phyloP scores from a whole-genome alignment of 2,797 vertebrate species.

The Acanthurus lineatus region DNA sequence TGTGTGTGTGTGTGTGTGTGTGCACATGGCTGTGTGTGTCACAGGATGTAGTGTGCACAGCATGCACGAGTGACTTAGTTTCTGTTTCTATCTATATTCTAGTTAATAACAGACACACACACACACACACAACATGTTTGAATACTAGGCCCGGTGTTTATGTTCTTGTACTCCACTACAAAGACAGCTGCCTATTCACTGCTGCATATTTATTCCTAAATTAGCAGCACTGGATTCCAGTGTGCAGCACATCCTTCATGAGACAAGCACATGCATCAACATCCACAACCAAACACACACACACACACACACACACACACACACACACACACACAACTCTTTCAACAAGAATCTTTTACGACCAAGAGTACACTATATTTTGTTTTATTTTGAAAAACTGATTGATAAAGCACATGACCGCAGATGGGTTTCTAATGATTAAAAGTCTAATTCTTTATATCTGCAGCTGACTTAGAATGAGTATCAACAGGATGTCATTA shows the following conservation, averaged over 20 bases:
- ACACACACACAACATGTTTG: too few relatives aligned
- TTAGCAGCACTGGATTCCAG: slow-evolving; percentile 76
- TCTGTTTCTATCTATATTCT: slow-evolving; percentile 27
- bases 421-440: neutral
- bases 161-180: slow-evolving; percentile 63
- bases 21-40: too few relatives aligned
- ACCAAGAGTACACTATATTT: neutral
- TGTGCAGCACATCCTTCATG: slow-evolving; percentile 52
- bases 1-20: neutral
- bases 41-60: neutral
- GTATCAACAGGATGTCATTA: neutral
- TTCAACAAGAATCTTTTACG: too few relatives aligned
- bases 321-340: too few relatives aligned
- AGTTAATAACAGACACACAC: slow-evolving; percentile 17
- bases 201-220: slow-evolving; percentile 73
- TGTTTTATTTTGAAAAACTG: neutral
- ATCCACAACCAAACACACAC: neutral
- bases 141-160: neutral
- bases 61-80: slow-evolving; percentile 17
- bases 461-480: neutral
- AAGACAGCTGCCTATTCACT: slow-evolving; percentile 80
- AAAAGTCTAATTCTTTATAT: neutral
- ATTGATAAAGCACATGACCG: neutral
- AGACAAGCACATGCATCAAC: slow-evolving; percentile 17
- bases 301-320: too few relatives aligned